Conservation (phyloP, 2,113 vertebrate genomes). For the Ammodytes dubius region DNA sequence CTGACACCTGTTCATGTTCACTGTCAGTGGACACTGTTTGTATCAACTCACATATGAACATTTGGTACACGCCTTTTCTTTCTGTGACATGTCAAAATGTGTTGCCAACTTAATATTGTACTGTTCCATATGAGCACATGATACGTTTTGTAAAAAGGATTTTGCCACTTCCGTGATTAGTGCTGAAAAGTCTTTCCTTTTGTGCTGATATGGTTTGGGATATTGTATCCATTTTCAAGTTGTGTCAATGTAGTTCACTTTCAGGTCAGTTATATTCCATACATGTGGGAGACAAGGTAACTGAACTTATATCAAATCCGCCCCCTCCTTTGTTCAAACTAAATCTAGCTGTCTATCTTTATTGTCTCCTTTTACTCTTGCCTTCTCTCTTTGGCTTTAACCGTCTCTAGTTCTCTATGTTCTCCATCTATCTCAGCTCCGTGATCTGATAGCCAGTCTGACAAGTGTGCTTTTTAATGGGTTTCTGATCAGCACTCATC, state of each 20-base stretch:
- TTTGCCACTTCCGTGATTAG: not conserved
- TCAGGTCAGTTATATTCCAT: too few species aligned
- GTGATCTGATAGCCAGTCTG: constrained; percentile 33
- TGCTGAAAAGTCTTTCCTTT: not conserved
- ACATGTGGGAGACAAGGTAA: too few species aligned
- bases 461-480: constrained; percentile 56
- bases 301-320: not conserved
- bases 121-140: not conserved
- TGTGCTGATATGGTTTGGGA: not conserved
- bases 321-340: not conserved
- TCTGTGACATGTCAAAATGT: not conserved
- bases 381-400: not conserved
- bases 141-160: not conserved
- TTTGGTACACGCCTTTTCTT: not conserved
- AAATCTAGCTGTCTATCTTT: not conserved
- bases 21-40: constrained; percentile 20
- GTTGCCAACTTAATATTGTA: not conserved
- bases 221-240: constrained; percentile 15
- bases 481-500: constrained; percentile 58
- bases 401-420: constrained; percentile 8
- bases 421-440: constrained; percentile 5
- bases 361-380: not conserved
- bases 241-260: not conserved
- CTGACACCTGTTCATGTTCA: constrained; percentile 55
- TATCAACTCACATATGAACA: too few species aligned